phyloP scores from a whole-genome alignment of 53 echinoderm and acorn worm genomes.

The Henricia sp. region DNA sequence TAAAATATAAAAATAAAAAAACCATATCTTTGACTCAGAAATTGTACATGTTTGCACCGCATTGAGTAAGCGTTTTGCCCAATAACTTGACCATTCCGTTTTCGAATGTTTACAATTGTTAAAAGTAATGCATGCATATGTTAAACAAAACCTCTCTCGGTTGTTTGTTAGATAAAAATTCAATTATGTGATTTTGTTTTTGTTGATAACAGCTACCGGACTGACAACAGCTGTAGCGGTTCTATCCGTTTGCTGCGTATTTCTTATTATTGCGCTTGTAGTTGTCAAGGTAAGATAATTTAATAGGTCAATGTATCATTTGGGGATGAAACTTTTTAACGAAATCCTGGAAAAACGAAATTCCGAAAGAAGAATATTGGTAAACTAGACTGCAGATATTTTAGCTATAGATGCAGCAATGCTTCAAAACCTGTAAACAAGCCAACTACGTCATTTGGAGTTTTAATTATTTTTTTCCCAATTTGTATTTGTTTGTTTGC shows the following conservation, averaged over 20 bases:
- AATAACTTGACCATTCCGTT: too few relatives aligned
- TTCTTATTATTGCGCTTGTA: slow-evolving; percentile 14
- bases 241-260: not conserved
- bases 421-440: too few relatives aligned
- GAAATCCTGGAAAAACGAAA: not conserved
- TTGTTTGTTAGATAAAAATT: too few relatives aligned
- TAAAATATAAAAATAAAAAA: too few relatives aligned
- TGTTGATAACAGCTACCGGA: not conserved
- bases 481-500: too few relatives aligned
- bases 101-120: too few relatives aligned
- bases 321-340: not conserved
- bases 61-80: not conserved
- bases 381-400: too few relatives aligned
- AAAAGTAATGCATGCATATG: not conserved
- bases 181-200: too few relatives aligned
- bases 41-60: not conserved
- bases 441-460: too few relatives aligned
- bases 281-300: slow-evolving; percentile 19
- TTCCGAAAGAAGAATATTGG: too few relatives aligned
- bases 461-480: too few relatives aligned
- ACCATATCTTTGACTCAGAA: not conserved
- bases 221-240: not conserved
- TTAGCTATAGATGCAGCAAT: too few relatives aligned
- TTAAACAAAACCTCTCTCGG: not conserved
- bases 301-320: not conserved